Conservation (phyloP, 2,797 vertebrate species). For the Tokudaia muenninki region DNA sequence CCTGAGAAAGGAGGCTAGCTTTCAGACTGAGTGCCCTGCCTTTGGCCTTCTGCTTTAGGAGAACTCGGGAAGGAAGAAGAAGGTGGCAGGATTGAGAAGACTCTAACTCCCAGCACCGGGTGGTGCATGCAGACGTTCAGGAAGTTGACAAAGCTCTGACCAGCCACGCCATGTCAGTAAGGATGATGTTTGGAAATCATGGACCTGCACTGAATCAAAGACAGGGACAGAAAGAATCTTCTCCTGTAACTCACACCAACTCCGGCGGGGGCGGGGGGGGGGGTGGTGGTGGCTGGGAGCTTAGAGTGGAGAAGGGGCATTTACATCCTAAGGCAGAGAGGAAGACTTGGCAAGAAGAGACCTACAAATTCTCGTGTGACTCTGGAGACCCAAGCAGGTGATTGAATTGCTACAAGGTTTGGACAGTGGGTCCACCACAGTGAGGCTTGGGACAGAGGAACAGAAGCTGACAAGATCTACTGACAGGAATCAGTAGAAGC, state of each 20-base stretch:
- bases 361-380: neutral
- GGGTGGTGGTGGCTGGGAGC: no score
- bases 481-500: neutral
- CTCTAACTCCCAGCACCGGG: neutral
- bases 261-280: no score
- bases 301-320: neutral
- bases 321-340: neutral
- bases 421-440: neutral
- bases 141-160: neutral
- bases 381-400: neutral
- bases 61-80: neutral
- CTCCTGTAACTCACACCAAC: neutral
- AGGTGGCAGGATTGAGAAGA: neutral
- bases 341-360: neutral
- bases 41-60: neutral
- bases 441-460: neutral
- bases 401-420: neutral
- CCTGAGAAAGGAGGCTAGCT: neutral
- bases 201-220: neutral
- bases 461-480: neutral
- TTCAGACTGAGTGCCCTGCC: neutral
- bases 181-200: neutral
- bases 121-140: neutral
- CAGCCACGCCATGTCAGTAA: neutral
- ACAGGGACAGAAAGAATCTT: conserved; percentile 6